phyloP scores from a whole-genome alignment of 2,113 vertebrate species.

The Athene noctua region DNA sequence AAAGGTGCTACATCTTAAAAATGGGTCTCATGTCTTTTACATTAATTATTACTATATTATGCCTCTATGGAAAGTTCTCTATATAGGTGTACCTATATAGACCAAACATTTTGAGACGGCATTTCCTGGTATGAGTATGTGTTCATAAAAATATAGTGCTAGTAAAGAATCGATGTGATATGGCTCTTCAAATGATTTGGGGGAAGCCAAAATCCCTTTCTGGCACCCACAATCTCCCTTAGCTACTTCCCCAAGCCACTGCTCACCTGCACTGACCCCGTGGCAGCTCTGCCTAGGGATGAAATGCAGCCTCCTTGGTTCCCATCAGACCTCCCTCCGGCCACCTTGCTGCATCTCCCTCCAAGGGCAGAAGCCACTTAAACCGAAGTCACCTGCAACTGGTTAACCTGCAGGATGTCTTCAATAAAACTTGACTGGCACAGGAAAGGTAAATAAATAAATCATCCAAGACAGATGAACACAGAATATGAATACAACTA shows the following conservation, averaged over 20 bases:
- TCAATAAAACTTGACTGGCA: background rate
- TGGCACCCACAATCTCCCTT: background rate
- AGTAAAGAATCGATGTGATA: background rate
- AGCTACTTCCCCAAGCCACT: background rate
- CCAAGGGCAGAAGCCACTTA: background rate
- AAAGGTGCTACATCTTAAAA: background rate
- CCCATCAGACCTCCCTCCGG: background rate
- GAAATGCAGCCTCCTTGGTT: background rate
- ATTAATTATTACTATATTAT: background rate
- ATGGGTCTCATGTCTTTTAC: fast-evolving
- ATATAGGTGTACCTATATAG: background rate
- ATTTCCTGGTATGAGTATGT: background rate
- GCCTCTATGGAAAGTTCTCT: background rate
- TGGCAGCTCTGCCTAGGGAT: background rate
- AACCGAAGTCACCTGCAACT: background rate
- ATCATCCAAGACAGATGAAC: background rate
- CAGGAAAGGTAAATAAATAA: background rate
- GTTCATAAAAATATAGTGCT: background rate
- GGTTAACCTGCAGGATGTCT: background rate
- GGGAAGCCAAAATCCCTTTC: background rate
- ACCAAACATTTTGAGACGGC: background rate
- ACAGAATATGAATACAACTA: background rate
- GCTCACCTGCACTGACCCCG: background rate
- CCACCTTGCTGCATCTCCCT: background rate
- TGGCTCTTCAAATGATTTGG: background rate